Percentiles rank a stretch among this genome's conserved stretches.
phyloP scores from a whole-genome alignment of 2,797 vertebrate genomes.

The Orestias chungarensis region DNA sequence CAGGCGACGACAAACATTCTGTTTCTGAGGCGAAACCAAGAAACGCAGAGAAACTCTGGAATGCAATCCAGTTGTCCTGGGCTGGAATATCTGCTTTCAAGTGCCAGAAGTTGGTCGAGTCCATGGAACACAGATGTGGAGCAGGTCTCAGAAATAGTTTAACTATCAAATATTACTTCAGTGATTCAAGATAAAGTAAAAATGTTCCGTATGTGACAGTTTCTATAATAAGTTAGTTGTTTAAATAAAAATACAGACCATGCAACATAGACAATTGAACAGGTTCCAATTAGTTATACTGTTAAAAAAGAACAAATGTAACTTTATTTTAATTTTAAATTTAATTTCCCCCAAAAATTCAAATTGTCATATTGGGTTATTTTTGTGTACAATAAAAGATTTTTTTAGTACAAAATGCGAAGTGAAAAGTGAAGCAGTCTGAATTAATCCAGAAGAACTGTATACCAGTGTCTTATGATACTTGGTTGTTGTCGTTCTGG shows the following conservation, averaged over 20 bases:
- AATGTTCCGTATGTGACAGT: background rate
- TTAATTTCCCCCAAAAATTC: no score
- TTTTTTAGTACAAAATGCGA: no score
- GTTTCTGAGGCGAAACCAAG: background rate
- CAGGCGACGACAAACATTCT: background rate
- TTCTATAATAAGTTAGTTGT: background rate
- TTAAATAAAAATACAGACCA: no score
- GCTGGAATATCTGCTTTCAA: background rate
- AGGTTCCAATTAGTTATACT: no score
- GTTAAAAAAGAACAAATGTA: no score
- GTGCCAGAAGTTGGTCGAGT: background rate
- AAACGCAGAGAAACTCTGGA: background rate
- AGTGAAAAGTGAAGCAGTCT: no score
- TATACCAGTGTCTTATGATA: constrained; percentile 48
- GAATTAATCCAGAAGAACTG: no score
- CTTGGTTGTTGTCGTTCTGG: constrained; percentile 67
- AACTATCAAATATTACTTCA: background rate
- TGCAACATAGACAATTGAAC: no score
- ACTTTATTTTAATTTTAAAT: no score
- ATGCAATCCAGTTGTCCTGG: background rate
- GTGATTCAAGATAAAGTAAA: background rate
- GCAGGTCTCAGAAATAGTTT: background rate
- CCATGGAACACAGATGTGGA: background rate
- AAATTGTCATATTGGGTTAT: no score
- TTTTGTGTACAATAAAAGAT: no score